Conservation (phyloP, 2,888 invertebrate species). For the Quadroppia sp. region DNA sequence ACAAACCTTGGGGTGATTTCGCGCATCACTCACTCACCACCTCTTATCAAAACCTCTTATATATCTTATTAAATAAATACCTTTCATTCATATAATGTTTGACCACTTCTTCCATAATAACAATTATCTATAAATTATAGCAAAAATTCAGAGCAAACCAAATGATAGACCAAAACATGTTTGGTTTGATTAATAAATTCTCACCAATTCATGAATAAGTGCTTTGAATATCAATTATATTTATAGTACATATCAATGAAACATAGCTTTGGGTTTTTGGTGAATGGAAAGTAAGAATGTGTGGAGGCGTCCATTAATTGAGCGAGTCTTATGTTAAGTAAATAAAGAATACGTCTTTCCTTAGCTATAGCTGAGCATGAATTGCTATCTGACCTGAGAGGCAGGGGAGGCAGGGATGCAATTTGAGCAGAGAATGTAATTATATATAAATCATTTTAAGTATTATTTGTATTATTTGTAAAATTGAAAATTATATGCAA, state of each 20-base stretch:
- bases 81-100: slow-evolving; percentile 22
- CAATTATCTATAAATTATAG: neutral
- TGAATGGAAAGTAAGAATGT: slow-evolving; percentile 5
- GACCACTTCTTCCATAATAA: neutral
- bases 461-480: neutral
- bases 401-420: slow-evolving; percentile 20
- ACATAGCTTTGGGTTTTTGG: neutral
- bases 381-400: slow-evolving; percentile 13
- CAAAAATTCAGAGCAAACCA: neutral
- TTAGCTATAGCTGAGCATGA: neutral
- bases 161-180: neutral
- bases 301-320: slow-evolving; percentile 35
- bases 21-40: slow-evolving; percentile 20
- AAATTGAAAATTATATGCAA: slow-evolving; percentile 35
- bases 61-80: neutral
- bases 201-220: slow-evolving; percentile 15
- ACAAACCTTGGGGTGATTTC: slow-evolving; percentile 30
- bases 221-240: slow-evolving; percentile 28
- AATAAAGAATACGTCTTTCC: neutral
- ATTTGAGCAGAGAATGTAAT: slow-evolving; percentile 12
- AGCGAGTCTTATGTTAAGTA: slow-evolving; percentile 12
- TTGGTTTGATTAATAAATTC: slow-evolving; percentile 29
- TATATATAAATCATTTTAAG: slow-evolving; percentile 36
- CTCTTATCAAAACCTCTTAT: neutral
- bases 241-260: neutral